Evolutionary conservation across 2,888 invertebrate species (phyloP).

Genomic region (Heliconius hortense): DNA sequence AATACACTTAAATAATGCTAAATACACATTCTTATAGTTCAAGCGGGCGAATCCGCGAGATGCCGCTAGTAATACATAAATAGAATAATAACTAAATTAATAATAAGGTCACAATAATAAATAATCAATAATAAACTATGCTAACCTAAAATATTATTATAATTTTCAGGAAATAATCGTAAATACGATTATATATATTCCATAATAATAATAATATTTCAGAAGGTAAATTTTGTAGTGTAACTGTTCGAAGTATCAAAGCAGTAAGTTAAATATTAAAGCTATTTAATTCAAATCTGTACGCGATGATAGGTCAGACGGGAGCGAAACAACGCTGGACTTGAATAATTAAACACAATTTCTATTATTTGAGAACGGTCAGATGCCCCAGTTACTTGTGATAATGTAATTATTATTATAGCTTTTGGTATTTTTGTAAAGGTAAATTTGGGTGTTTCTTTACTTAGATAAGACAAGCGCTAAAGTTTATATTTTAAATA

Average conservation of each 20-base stretch:
- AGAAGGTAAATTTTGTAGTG: conserved; percentile 18
- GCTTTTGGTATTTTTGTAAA: conserved; percentile 4
- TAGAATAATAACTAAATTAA: no score
- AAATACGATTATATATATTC: not conserved
- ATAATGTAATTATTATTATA: conserved; percentile 7
- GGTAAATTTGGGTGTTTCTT: not conserved
- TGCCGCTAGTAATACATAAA: no score
- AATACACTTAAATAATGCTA: no score
- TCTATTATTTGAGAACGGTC: conserved; percentile 31
- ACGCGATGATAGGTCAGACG: conserved; percentile 32
- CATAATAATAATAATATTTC: conserved; percentile 2
- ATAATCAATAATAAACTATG: no score
- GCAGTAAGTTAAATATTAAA: conserved; percentile 29
- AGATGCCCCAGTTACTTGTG: conserved; percentile 25
- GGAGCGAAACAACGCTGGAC: conserved; percentile 19
- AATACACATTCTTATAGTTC: no score
- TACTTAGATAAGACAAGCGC: not conserved
- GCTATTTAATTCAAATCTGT: conserved; percentile 27
- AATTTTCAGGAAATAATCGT: not conserved
- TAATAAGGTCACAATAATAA: no score
- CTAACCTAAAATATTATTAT: not conserved
- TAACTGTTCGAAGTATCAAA: conserved; percentile 17
- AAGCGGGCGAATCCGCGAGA: no score
- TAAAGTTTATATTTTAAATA: not conserved
- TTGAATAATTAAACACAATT: conserved; percentile 31